These are phyloP conservation scores for Peromyscus leucopus DNA, from an alignment of 2,113 vertebrate genomes.

Conservation along the genomic window DNA sequence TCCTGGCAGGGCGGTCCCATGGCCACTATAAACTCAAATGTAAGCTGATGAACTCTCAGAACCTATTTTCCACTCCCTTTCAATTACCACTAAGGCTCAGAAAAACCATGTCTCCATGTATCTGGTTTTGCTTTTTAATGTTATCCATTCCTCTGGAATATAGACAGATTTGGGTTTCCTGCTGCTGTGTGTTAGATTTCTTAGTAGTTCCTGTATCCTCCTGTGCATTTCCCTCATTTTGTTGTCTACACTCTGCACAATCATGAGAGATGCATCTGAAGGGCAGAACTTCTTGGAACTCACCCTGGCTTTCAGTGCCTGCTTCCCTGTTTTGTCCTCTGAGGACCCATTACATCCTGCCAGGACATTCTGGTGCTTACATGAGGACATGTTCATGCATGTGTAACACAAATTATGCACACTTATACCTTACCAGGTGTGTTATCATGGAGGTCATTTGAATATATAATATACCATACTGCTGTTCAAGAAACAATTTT, in stretches of 20 bases:
- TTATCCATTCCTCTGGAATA: background rate
- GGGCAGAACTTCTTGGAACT: background rate
- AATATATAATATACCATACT: background rate
- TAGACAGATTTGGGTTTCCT: background rate
- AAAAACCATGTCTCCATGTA: background rate
- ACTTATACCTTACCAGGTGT: background rate
- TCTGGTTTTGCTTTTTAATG: background rate
- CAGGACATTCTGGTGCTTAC: background rate
- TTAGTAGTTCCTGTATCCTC: background rate
- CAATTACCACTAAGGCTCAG: background rate
- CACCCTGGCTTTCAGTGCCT: background rate
- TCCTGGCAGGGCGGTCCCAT: background rate
- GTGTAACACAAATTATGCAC: background rate
- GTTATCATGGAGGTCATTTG: background rate
- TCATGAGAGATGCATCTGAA: background rate
- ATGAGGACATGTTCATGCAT: background rate
- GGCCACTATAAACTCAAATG: background rate
- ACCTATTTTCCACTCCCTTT: background rate
- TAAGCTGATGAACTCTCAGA: background rate
- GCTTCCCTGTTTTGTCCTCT: background rate
- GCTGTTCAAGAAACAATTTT: background rate
- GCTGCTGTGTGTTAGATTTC: background rate
- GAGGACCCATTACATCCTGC: background rate
- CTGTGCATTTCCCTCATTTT: background rate
- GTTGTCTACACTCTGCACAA: background rate